These are phyloP conservation scores for Athetis lepigone DNA, from an alignment of 2,888 invertebrate genomes.

Conservation along the genomic window DNA sequence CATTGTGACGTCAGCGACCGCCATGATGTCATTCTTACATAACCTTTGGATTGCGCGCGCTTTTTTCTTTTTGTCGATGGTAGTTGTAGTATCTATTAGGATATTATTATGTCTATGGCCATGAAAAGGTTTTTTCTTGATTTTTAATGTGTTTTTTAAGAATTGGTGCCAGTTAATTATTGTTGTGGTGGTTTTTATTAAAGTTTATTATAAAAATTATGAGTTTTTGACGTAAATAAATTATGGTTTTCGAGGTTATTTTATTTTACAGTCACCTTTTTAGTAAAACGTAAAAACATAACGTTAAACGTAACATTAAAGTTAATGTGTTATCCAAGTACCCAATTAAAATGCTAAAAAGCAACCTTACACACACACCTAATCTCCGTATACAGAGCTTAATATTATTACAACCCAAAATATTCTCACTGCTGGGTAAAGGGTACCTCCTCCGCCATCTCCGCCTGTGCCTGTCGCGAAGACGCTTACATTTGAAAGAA, in stretches of 20 bases:
- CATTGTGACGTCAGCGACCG: conserved; percentile 60
- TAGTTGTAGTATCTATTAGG: not conserved
- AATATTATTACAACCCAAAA: too few species aligned
- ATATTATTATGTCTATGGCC: conserved; percentile 36
- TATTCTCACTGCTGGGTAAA: too few species aligned
- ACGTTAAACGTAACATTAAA: too few species aligned
- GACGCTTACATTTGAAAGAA: too few species aligned
- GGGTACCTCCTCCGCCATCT: too few species aligned
- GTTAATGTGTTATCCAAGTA: not conserved
- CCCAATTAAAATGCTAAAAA: not conserved
- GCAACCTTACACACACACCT: not conserved
- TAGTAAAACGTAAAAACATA: not conserved
- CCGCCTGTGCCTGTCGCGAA: too few species aligned
- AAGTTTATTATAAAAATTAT: conserved; percentile 6
- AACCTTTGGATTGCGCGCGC: conserved; percentile 44
- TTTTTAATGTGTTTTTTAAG: not conserved
- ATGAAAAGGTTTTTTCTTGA: conserved; percentile 41
- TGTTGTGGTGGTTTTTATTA: not conserved
- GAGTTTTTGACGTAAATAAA: conserved; percentile 2
- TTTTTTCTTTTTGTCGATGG: conserved; percentile 34
- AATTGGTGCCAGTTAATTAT: conserved; percentile 8
- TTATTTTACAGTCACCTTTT: not conserved
- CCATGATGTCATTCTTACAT: conserved; percentile 60
- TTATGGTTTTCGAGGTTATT: not conserved
- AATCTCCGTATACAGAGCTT: too few species aligned